These are phyloP conservation scores for Drosophila monieri DNA, from an alignment of 2,888 invertebrate genomes.

Conservation along the genomic window DNA sequence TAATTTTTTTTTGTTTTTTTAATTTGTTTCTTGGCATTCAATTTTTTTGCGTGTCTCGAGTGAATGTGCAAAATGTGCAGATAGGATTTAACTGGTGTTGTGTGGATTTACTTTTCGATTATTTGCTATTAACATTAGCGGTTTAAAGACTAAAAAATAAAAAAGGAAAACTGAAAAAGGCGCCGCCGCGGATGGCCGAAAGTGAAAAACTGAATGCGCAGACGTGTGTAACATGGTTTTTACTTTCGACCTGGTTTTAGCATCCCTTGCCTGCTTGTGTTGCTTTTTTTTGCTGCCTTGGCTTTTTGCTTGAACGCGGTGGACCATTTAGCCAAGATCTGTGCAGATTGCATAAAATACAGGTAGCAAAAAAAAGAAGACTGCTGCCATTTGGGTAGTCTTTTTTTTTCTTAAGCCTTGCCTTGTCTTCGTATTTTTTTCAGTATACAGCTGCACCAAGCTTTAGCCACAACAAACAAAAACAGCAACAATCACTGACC, in stretches of 20 bases:
- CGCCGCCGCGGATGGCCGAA: slow-evolving; percentile 52
- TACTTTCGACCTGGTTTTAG: slow-evolving; percentile 60
- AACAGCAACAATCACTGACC: slow-evolving; percentile 17
- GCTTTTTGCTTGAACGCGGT: slow-evolving; percentile 41
- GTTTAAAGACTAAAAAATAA: background rate
- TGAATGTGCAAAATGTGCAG: slow-evolving; percentile 46
- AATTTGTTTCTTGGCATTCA: slow-evolving; percentile 23
- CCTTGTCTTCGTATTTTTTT: background rate
- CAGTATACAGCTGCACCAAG: slow-evolving; percentile 22
- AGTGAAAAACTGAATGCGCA: slow-evolving; percentile 72
- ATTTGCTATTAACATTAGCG: background rate
- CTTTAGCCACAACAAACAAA: slow-evolving; percentile 15
- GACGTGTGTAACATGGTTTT: slow-evolving; percentile 70
- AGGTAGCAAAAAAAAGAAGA: background rate
- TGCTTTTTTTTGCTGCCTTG: background rate
- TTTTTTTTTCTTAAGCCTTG: background rate
- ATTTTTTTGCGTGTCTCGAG: slow-evolving; percentile 52
- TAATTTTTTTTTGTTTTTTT: slow-evolving; percentile 9
- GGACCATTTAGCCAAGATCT: slow-evolving; percentile 60
- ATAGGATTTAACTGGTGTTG: slow-evolving; percentile 9
- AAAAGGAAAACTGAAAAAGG: slow-evolving; percentile 32
- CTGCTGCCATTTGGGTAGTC: background rate
- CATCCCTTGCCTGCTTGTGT: slow-evolving; percentile 2
- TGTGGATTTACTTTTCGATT: slow-evolving; percentile 19
- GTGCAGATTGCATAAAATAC: slow-evolving; percentile 67